Evolutionary conservation across 2,113 vertebrate species (phyloP).

Genomic region (Bucco capensis): DNA sequence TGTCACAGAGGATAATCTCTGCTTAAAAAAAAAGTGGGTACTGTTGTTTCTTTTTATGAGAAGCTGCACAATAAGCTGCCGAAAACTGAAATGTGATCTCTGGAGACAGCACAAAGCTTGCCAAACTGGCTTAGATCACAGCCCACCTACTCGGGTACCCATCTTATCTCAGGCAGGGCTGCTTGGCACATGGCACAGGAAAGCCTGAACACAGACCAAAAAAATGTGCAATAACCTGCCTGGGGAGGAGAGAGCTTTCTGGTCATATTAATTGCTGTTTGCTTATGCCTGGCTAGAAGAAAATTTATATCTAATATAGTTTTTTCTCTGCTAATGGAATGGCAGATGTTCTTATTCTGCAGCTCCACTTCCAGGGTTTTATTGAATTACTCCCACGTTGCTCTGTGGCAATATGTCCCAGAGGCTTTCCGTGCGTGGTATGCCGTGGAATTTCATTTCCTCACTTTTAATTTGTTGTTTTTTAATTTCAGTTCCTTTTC

Average conservation of each 20-base stretch:
- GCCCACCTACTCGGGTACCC: background rate
- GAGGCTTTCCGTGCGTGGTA: background rate
- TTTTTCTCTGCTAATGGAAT: background rate
- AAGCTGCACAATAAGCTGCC: background rate
- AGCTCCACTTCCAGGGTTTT: slow-evolving; percentile 26
- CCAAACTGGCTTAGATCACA: background rate
- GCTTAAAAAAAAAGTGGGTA: background rate
- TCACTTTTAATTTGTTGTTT: slow-evolving; percentile 36
- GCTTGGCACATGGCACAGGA: background rate
- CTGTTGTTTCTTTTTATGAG: background rate
- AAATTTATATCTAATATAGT: background rate
- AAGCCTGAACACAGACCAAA: background rate
- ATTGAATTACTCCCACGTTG: slow-evolving; percentile 30
- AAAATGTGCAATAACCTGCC: background rate
- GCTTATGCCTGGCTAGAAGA: background rate
- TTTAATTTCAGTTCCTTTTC: slow-evolving; percentile 46
- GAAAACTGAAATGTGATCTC: background rate
- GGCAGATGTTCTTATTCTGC: background rate
- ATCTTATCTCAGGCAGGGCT: background rate
- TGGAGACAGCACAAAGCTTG: background rate
- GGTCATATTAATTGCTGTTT: background rate
- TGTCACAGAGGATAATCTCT: background rate
- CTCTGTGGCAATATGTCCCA: slow-evolving; percentile 15
- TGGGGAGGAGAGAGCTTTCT: background rate
- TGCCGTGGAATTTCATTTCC: slow-evolving; percentile 44